Conservation (phyloP, 2,797 vertebrate genomes). For the Urosaurus nigricauda region DNA sequence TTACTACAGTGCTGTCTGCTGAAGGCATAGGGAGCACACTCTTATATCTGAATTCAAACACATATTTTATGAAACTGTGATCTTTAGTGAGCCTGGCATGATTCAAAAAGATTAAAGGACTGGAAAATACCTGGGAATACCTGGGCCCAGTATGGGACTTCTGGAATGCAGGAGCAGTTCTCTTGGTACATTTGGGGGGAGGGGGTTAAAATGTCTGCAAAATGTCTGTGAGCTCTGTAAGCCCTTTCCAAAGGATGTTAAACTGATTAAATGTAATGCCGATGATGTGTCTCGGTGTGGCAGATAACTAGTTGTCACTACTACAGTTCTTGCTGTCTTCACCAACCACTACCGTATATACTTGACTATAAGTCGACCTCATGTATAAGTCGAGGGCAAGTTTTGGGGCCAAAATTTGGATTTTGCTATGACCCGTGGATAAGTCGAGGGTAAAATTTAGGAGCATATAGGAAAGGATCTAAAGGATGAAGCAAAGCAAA, state of each 20-base stretch:
- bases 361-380: no score
- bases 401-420: no score
- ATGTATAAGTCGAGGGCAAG: no score
- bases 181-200: background rate
- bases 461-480: no score
- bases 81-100: background rate
- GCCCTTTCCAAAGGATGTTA: background rate
- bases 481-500: no score
- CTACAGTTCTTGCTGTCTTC: background rate
- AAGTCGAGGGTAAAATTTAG: no score
- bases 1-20: background rate
- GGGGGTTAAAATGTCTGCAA: background rate
- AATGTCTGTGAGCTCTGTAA: background rate
- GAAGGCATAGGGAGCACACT: background rate
- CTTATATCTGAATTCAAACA: background rate
- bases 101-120: background rate
- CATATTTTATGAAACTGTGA: background rate
- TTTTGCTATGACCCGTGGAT: no score
- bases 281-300: background rate
- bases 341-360: no score
- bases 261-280: background rate
- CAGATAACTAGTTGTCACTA: background rate
- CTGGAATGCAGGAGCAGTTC: background rate
- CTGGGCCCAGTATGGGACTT: background rate
- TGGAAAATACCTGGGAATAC: no score